Conservation (phyloP, 2,888 invertebrate genomes). For the Eilema depressum region DNA sequence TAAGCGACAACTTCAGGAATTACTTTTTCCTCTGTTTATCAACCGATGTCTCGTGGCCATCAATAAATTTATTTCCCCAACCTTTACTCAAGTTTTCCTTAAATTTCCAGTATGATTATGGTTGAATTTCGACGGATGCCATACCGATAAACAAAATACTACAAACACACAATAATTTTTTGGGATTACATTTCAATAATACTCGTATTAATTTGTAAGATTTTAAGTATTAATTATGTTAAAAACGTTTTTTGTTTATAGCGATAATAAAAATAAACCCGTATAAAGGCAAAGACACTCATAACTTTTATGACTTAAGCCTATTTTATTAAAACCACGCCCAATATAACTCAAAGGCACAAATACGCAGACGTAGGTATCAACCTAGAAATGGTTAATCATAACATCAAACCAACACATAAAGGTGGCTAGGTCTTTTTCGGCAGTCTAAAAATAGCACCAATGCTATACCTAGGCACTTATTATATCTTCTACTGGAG, state of each 20-base stretch:
- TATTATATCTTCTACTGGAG: slow-evolving; percentile 69
- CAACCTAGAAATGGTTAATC: slow-evolving; percentile 27
- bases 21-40: neutral
- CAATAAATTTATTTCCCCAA: neutral
- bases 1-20: neutral
- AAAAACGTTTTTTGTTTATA: neutral
- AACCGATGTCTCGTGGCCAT: neutral
- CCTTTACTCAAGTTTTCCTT: neutral
- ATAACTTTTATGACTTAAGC: neutral
- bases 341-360: neutral
- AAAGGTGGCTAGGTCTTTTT: slow-evolving; percentile 56
- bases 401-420: slow-evolving; percentile 32
- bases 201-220: neutral
- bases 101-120: neutral
- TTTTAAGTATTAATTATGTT: neutral
- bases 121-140: neutral
- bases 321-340: neutral
- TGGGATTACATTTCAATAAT: neutral
- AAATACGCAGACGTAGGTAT: slow-evolving; percentile 3
- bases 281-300: neutral
- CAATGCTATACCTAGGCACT: slow-evolving; percentile 64
- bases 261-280: neutral
- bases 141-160: no score
- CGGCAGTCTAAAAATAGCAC: slow-evolving; percentile 77
- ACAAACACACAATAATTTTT: no score